A percentile compares a stretch with the other conserved stretches of the same genome.
phyloP scores from a whole-genome alignment of 1,140 invertebrate species.

The Megalopta genalis region DNA sequence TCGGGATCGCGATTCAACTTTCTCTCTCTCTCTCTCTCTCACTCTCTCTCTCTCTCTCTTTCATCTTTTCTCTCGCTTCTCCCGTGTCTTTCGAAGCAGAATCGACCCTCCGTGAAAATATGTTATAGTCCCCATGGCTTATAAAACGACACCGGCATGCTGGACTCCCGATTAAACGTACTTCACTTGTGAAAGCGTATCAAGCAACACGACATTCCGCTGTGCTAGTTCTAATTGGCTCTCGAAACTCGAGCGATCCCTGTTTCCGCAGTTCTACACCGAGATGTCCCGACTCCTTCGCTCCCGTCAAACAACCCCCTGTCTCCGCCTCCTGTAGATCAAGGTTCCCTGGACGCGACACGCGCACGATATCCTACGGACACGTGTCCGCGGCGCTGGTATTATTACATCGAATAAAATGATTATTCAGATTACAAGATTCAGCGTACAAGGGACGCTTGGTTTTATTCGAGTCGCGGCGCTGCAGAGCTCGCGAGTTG shows the following conservation, averaged over 20 bases:
- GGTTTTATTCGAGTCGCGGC: slow-evolving; percentile 5
- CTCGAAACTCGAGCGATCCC: not conserved
- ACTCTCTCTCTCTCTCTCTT: too few relatives aligned
- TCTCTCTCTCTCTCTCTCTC: not conserved
- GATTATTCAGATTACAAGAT: slow-evolving; percentile 26
- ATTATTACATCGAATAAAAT: slow-evolving; percentile 43
- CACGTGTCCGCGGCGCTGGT: not conserved
- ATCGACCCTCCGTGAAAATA: too few relatives aligned
- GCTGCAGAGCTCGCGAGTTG: too few relatives aligned
- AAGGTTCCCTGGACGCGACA: not conserved
- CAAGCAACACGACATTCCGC: slow-evolving; percentile 1
- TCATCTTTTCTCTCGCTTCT: too few relatives aligned
- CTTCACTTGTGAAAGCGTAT: slow-evolving; percentile 42
- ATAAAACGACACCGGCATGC: slow-evolving; percentile 44
- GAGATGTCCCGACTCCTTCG: not conserved
- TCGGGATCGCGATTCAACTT: slow-evolving; percentile 10
- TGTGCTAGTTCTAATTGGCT: slow-evolving; percentile 6
- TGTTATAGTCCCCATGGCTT: slow-evolving; percentile 20
- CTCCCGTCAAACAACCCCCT: not conserved
- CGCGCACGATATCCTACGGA: not conserved
- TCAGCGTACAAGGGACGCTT: not conserved
- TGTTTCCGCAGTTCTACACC: not conserved
- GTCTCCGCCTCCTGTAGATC: not conserved
- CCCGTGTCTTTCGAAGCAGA: too few relatives aligned
- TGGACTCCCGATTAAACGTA: slow-evolving; percentile 48